Conservation (phyloP, 2,797 vertebrate genomes). For the Clarias fuscus region DNA sequence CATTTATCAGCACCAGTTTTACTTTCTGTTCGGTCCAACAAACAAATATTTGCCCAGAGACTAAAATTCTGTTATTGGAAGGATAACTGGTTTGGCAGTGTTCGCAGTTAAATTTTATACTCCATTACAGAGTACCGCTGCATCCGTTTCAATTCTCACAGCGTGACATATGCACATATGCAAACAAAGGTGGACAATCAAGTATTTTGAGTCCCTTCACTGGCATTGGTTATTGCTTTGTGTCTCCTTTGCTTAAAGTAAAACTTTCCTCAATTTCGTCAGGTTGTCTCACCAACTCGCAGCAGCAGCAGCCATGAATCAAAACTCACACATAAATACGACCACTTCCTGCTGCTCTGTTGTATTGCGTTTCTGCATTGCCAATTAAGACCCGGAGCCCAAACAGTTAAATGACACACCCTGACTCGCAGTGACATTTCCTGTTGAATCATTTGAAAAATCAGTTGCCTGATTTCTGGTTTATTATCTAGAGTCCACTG, state of each 20-base stretch:
- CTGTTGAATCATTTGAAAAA: slow-evolving; percentile 12
- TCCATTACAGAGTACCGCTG: neutral
- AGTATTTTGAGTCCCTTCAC: neutral
- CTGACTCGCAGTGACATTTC: neutral
- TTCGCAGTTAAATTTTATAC: neutral
- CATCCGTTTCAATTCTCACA: too few relatives aligned
- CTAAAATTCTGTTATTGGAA: neutral
- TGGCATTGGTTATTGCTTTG: neutral
- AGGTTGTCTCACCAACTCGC: neutral
- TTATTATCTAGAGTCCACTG: neutral
- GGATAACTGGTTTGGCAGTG: neutral
- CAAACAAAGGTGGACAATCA: neutral
- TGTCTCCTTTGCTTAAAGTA: neutral
- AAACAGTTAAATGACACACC: neutral
- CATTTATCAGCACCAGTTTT: neutral
- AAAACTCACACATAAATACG: neutral
- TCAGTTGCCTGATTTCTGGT: neutral
- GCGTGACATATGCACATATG: neutral
- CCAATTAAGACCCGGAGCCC: neutral
- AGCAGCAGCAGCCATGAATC: neutral
- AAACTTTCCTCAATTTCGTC: neutral
- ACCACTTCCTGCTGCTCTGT: neutral
- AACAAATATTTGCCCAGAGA: neutral
- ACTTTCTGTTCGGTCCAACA: neutral
- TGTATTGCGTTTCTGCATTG: neutral